A percentile compares a stretch with the other conserved stretches of the same genome.
Conservation (phyloP, 1,140 invertebrate genomes). For the Drosophila tropicalis region DNA sequence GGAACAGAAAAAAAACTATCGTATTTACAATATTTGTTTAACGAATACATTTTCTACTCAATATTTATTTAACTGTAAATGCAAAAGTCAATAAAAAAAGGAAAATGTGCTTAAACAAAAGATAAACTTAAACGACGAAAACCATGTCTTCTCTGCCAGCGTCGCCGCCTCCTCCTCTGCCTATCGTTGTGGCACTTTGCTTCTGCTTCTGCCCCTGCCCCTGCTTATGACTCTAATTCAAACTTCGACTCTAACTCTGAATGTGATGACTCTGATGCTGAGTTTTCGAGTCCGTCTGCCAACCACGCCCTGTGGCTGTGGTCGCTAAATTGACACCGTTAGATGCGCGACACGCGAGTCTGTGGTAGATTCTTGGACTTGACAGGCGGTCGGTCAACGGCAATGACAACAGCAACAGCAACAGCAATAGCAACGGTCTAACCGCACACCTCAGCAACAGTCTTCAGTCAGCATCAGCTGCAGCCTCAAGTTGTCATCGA, state of each 20-base stretch:
- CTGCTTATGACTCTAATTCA: not conserved
- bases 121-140: conserved; percentile 45
- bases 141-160: not conserved
- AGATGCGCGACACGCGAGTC: conserved; percentile 48
- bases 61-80: conserved; percentile 75
- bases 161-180: not conserved
- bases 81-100: conserved; percentile 62
- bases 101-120: conserved; percentile 72
- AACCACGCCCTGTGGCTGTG: conserved; percentile 58
- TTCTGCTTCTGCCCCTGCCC: too few species aligned
- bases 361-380: conserved; percentile 36
- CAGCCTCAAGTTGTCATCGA: conserved; percentile 42
- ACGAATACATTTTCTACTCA: conserved; percentile 73
- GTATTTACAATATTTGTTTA: conserved; percentile 79
- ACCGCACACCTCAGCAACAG: conserved; percentile 8
- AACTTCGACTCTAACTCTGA: conserved; percentile 19
- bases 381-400: conserved; percentile 22
- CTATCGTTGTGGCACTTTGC: too few species aligned
- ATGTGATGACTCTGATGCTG: conserved; percentile 2
- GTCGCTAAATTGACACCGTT: conserved; percentile 60
- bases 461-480: conserved; percentile 1
- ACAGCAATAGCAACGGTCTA: not conserved
- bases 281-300: conserved; percentile 34
- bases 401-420: not conserved
- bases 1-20: conserved; percentile 65